These are phyloP conservation scores for Psophia crepitans DNA, from an alignment of 2,113 vertebrate species.

Conservation along the genomic window DNA sequence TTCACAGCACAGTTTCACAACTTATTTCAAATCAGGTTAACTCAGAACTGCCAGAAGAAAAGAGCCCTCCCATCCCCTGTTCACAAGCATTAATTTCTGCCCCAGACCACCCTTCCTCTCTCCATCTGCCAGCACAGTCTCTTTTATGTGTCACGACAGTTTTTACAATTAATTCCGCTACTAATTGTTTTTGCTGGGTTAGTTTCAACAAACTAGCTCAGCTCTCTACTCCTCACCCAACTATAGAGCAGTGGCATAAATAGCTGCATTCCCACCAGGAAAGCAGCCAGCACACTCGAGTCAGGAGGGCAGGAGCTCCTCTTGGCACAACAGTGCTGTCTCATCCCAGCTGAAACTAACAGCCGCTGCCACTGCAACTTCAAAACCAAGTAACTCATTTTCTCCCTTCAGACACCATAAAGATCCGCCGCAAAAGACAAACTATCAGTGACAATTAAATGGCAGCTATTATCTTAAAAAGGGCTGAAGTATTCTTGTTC, in stretches of 20 bases:
- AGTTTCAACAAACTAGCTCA: not conserved
- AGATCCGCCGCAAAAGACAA: not conserved
- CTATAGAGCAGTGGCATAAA: not conserved
- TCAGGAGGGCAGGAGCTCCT: not conserved
- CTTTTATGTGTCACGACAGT: rapidly evolving
- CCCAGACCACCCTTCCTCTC: not conserved
- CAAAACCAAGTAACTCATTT: not conserved
- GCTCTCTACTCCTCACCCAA: not conserved
- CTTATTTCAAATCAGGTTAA: not conserved
- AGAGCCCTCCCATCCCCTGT: not conserved
- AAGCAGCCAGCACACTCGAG: rapidly evolving
- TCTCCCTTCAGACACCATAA: not conserved
- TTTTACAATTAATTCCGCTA: not conserved
- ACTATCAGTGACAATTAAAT: not conserved
- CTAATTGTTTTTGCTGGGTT: not conserved
- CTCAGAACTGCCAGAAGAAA: not conserved
- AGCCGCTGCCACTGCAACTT: not conserved
- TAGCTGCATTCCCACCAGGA: not conserved
- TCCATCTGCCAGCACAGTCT: not conserved
- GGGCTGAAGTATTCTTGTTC: not conserved
- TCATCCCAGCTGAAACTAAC: not conserved
- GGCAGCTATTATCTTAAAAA: not conserved
- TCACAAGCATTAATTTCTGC: not conserved
- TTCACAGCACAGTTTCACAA: not conserved
- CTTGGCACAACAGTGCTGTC: not conserved